phyloP scores from a whole-genome alignment of 92 coral and sea anemone species.

The Diadumene lineata region DNA sequence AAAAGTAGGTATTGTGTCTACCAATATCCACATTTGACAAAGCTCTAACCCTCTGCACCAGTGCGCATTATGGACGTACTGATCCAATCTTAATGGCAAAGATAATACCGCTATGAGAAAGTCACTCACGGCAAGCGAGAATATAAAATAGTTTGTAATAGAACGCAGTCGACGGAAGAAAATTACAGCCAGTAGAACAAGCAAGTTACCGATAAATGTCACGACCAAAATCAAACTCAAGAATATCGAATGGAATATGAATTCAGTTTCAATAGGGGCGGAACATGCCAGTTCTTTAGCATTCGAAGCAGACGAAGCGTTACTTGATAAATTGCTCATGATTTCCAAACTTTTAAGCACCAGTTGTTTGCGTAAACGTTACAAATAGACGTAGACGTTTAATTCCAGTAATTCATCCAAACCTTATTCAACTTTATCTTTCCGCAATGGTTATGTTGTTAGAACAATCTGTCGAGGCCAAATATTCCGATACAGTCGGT shows the following conservation, averaged over 20 bases:
- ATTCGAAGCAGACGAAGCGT: background rate
- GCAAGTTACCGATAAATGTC: slow-evolving; percentile 75
- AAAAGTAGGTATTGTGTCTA: slow-evolving; percentile 68
- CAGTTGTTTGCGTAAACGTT: no score
- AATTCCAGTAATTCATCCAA: no score
- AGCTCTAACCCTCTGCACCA: slow-evolving; percentile 65
- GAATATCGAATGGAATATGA: slow-evolving; percentile 61
- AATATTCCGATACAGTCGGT: background rate
- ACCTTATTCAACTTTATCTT: no score
- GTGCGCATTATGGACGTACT: slow-evolving; percentile 61
- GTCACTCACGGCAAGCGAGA: slow-evolving; percentile 89
- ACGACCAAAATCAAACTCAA: slow-evolving; percentile 61
- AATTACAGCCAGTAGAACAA: slow-evolving; percentile 75
- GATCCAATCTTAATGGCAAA: slow-evolving; percentile 78
- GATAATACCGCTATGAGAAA: slow-evolving; percentile 62
- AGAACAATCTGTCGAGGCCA: background rate
- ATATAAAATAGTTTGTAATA: slow-evolving; percentile 84
- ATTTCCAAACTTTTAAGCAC: no score
- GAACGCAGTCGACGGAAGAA: slow-evolving; percentile 79
- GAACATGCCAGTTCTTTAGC: slow-evolving; percentile 23
- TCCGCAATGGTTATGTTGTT: background rate
- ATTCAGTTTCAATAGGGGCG: slow-evolving; percentile 37
- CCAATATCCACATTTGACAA: slow-evolving; percentile 68
- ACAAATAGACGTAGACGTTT: no score
- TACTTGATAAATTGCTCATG: slow-evolving; percentile 19